Conservation (phyloP, 2,797 vertebrate species). For the Gallirallus australis region DNA sequence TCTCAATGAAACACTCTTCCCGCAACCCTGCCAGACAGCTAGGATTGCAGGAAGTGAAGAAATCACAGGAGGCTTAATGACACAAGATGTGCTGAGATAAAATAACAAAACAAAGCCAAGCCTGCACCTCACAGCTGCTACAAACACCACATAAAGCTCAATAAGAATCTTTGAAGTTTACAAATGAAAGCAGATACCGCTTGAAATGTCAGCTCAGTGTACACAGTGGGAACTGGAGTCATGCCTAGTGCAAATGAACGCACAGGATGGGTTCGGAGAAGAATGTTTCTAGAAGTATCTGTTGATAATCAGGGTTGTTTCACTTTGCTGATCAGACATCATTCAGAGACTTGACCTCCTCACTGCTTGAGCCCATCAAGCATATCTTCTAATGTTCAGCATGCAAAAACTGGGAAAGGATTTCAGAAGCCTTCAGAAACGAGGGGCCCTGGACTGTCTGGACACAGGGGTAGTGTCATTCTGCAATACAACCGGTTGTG, state of each 20-base stretch:
- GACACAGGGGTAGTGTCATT: fast-evolving
- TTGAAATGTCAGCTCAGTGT: not conserved
- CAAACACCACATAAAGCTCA: not conserved
- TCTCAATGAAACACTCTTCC: not conserved
- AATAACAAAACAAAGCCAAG: conserved; percentile 16
- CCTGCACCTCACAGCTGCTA: not conserved
- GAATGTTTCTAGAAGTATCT: not conserved
- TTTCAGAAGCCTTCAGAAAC: not conserved
- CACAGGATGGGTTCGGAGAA: not conserved
- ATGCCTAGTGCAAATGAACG: not conserved
- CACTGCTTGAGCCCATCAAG: fast-evolving
- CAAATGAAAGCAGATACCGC: not conserved
- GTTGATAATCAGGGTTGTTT: not conserved
- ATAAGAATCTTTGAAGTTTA: conserved; percentile 29
- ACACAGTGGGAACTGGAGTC: not conserved
- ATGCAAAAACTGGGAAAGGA: not conserved
- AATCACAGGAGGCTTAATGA: not conserved
- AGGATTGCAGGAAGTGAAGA: conserved; percentile 45
- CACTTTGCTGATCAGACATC: not conserved
- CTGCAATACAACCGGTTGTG: not conserved
- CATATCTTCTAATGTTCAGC: fast-evolving
- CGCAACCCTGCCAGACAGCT: not conserved
- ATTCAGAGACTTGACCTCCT: fast-evolving
- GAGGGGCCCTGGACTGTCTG: fast-evolving
- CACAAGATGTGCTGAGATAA: conserved; percentile 27